These are phyloP conservation scores for Bombus balteatus DNA, from an alignment of 1,140 invertebrate species.

Conservation along the genomic window DNA sequence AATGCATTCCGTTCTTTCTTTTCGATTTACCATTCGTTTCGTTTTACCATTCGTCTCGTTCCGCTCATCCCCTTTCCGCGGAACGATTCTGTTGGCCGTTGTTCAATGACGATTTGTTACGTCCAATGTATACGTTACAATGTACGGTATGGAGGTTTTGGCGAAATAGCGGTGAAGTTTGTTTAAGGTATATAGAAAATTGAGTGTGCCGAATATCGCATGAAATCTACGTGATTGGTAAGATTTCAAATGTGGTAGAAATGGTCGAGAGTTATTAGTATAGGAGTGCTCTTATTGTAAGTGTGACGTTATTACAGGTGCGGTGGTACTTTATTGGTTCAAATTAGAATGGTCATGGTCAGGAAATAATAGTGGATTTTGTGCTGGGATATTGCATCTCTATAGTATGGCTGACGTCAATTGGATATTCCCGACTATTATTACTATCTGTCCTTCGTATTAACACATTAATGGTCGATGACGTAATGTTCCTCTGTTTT, in stretches of 20 bases:
- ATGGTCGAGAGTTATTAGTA: background rate
- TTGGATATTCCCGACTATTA: background rate
- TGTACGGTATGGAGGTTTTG: too few species aligned
- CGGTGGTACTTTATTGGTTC: background rate
- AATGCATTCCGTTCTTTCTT: constrained; percentile 27
- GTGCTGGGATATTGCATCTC: background rate
- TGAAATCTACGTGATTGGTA: background rate
- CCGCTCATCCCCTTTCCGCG: background rate
- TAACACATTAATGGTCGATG: background rate
- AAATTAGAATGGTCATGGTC: background rate
- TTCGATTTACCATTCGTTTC: background rate
- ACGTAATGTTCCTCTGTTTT: background rate
- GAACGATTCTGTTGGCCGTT: background rate
- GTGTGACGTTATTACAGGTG: background rate
- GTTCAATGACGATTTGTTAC: too few species aligned
- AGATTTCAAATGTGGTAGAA: background rate
- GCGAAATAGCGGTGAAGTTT: background rate
- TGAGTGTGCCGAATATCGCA: too few species aligned
- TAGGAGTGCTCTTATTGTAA: background rate
- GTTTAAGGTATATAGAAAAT: background rate
- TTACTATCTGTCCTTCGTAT: background rate
- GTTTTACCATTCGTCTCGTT: too few species aligned
- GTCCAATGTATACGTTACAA: background rate
- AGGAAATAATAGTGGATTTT: background rate
- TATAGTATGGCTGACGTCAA: background rate